Base-by-base conservation (phyloP, 2,113 vertebrate species). In the Tragelaphus scriptus region DNA sequence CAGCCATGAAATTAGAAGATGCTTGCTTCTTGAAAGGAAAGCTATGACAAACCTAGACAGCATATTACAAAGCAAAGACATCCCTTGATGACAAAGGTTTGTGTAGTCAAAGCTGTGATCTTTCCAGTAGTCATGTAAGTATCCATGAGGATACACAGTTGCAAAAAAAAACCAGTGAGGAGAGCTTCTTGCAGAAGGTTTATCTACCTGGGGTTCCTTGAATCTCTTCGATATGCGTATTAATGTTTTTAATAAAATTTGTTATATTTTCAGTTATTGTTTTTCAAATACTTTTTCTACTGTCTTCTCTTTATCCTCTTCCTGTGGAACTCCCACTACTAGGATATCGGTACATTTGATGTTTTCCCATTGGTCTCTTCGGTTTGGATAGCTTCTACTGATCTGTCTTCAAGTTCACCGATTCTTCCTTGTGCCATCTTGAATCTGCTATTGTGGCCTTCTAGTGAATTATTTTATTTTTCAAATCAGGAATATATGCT, bases 191-290 rank as follows among this genome's bases (percentile, higher is more conserved):
- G 68, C 3, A 51, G 11, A 82, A 49, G 1, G 5, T 40, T 81
- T 71, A 88, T 63, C 36, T 88, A 58, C 32, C 32, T 81, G 79
- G 19, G 12, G 10, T 90, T 85, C 7, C 11, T 89, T 89, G 40
- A 68, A 8, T 36, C 81, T 91, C 55, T 82, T 86, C 6, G 1
- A 53, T 81, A 68, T 79, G 10, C 6, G 55, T 32, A 82, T 88
- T 59, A 84, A 71, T 87, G 65, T 71, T 95, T 95, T 89, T 40
- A 59, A 81, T 96, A 13, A 95, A 94, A 86, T 71, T 56, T 63
- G 61, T 44, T 86, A 51, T 68, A 14, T 55, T 92, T 94, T 85
- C 12, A 75, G n/a, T 59, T 25, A 40, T 40, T 80, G 32, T 65
- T 71, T 89, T 68, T 61, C 26, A 44, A 47, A 5, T 71, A 23